Conservation (phyloP, 2,797 vertebrate genomes). For the Euthynnus affinis region DNA sequence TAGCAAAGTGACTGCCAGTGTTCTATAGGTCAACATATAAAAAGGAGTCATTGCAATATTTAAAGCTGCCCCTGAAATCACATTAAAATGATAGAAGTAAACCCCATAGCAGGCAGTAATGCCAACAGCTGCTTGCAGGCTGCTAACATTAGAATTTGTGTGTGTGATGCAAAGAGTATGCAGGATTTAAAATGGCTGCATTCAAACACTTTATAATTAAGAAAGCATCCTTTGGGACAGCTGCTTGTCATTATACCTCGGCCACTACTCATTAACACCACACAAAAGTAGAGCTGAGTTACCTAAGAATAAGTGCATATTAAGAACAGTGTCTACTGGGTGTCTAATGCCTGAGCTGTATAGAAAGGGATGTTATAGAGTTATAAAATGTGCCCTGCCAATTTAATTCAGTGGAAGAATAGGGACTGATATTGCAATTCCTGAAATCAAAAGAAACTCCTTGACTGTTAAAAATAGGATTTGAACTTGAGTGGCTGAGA, state of each 20-base stretch:
- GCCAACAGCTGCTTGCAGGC: constrained; percentile 12
- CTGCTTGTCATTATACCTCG: constrained; percentile 25
- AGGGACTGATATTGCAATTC: too few species aligned
- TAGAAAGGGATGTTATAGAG: too few species aligned
- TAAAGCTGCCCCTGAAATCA: neutral
- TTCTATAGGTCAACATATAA: too few species aligned
- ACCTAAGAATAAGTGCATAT: constrained; percentile 39
- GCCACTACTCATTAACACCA: constrained; percentile 11
- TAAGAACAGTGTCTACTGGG: constrained; percentile 4
- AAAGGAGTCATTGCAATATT: neutral
- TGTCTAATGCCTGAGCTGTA: too few species aligned
- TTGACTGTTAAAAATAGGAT: too few species aligned
- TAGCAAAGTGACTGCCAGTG: too few species aligned
- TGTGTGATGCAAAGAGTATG: neutral
- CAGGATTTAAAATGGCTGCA: constrained; percentile 21
- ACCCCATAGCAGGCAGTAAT: neutral
- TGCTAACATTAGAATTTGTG: constrained; percentile 15
- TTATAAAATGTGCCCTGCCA: too few species aligned
- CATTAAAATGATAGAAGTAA: constrained; percentile 5
- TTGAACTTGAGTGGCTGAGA: too few species aligned
- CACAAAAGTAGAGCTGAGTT: constrained; percentile 23
- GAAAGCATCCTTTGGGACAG: constrained; percentile 33
- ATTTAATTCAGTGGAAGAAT: too few species aligned
- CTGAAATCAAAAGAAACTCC: too few species aligned
- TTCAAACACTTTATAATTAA: constrained; percentile 41